A percentile compares a stretch with the other conserved stretches of the same genome.
Conservation (phyloP, 2,888 invertebrate genomes). For the Campoletis raptor region DNA sequence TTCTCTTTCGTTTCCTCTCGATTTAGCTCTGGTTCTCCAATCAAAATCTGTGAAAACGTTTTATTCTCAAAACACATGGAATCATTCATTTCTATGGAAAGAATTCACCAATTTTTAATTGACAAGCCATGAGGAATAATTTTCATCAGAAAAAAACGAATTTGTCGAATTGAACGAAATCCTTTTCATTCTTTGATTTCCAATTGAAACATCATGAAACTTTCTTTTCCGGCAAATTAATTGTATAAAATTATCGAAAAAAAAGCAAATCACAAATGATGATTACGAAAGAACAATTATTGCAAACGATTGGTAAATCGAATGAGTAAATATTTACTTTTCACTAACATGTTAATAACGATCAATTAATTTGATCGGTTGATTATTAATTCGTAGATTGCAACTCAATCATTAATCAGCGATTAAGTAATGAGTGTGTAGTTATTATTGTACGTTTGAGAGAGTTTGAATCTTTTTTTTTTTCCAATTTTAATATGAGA, state of each 20-base stretch:
- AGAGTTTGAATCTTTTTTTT: background rate
- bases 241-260: background rate
- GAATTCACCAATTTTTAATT: background rate
- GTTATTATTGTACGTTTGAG: background rate
- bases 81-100: background rate
- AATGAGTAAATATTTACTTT: conserved; percentile 6
- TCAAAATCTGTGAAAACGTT: background rate
- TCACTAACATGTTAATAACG: background rate
- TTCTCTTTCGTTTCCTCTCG: background rate
- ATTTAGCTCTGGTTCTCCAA: conserved; percentile 1
- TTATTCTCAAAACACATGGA: background rate
- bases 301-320: background rate
- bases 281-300: conserved; percentile 9
- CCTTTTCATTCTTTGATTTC: background rate
- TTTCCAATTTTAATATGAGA: background rate
- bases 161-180: background rate
- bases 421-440: conserved; percentile 1
- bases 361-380: conserved; percentile 15
- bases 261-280: background rate
- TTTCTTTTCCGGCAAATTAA: conserved; percentile 20
- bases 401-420: background rate
- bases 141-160: background rate
- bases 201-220: background rate
- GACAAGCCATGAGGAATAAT: background rate
- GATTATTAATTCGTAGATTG: background rate